phyloP scores from a whole-genome alignment of 1,140 invertebrate species.

The Pseudomyrmex concolor region DNA sequence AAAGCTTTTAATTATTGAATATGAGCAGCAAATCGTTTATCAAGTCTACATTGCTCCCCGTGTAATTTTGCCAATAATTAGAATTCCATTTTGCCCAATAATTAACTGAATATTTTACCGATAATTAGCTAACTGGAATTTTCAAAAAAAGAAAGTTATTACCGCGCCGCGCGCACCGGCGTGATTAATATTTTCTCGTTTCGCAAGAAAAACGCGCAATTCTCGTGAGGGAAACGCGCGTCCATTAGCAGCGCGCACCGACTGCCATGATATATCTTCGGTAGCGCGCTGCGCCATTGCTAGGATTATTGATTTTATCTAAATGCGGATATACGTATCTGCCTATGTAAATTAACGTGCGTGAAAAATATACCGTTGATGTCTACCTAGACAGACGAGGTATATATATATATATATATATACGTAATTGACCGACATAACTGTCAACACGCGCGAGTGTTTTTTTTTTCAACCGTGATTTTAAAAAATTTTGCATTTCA shows the following conservation, averaged over 20 bases:
- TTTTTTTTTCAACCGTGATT: neutral
- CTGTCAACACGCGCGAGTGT: neutral
- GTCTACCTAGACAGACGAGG: neutral
- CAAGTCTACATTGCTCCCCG: too few species aligned
- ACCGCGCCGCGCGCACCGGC: neutral
- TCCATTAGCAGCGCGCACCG: constrained; percentile 5
- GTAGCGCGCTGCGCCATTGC: constrained; percentile 36
- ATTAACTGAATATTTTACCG: constrained; percentile 26
- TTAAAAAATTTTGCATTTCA: too few species aligned
- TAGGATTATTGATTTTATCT: constrained; percentile 60
- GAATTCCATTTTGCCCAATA: neutral
- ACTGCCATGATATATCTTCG: constrained; percentile 24
- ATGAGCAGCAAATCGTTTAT: neutral
- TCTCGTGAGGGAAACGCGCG: constrained; percentile 1
- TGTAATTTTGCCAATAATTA: constrained; percentile 33
- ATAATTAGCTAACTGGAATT: constrained; percentile 22
- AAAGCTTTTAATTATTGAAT: constrained; percentile 21
- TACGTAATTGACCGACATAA: neutral
- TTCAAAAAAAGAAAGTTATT: neutral
- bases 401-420: too few species aligned
- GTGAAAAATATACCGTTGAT: constrained; percentile 37
- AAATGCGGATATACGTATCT: constrained; percentile 54
- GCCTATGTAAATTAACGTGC: constrained; percentile 55
- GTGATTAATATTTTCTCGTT: constrained; percentile 21
- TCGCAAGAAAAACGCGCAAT: constrained; percentile 20